These are phyloP conservation scores for Mechanitis messenoides DNA, from an alignment of 2,888 invertebrate species.

Conservation along the genomic window DNA sequence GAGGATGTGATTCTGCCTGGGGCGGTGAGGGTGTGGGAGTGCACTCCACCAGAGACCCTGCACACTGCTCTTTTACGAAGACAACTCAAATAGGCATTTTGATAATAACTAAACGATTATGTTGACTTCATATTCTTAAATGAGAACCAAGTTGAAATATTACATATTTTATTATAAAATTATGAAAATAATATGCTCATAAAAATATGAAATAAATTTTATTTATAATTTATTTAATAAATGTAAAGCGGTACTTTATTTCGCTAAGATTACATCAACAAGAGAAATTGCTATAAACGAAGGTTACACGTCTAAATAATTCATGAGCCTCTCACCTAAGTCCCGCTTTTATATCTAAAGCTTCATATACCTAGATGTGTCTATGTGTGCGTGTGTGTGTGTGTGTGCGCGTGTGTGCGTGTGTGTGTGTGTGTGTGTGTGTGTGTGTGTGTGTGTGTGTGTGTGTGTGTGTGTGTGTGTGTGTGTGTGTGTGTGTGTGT, in stretches of 20 bases:
- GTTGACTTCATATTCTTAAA: too few relatives aligned
- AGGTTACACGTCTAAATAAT: constrained; percentile 58
- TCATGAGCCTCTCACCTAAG: constrained; percentile 62
- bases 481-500: constrained; percentile 11
- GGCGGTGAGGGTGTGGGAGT: too few relatives aligned
- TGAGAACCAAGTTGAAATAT: too few relatives aligned
- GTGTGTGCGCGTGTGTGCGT: constrained; percentile 1
- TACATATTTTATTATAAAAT: too few relatives aligned
- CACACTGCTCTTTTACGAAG: too few relatives aligned
- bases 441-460: background rate
- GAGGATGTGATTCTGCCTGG: background rate
- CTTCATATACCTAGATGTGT: background rate
- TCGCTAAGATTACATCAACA: constrained; percentile 33
- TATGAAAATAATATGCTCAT: too few relatives aligned
- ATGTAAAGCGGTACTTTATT: too few relatives aligned
- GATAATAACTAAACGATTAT: too few relatives aligned
- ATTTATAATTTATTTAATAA: too few relatives aligned
- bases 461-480: background rate
- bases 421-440: constrained; percentile 11
- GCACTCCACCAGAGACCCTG: too few relatives aligned
- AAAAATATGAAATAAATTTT: too few relatives aligned
- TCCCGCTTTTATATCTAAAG: constrained; percentile 20
- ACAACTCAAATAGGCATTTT: too few relatives aligned
- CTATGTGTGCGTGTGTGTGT: background rate
- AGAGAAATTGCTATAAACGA: constrained; percentile 45